Base-by-base conservation (phyloP, 2,113 vertebrate species). In the Penelope pileata region DNA sequence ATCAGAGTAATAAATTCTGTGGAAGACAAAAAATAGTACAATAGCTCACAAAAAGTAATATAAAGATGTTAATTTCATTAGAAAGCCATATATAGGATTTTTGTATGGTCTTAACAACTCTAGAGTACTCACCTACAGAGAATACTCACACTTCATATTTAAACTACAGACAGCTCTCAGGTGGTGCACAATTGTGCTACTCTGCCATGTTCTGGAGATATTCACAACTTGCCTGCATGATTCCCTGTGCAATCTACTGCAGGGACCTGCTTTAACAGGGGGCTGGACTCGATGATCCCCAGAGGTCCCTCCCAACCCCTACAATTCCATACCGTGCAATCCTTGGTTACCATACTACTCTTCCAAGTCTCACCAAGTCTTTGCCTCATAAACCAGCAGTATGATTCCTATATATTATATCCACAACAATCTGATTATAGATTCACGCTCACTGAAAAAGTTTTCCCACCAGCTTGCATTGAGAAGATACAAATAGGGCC, bases 121-220 rank as follows among this genome's bases (percentile, higher is more conserved):
- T 11, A 21, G 5, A 2, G 50, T 62, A 42, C 38, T 91, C 45
- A 18, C 40, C 38, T 36, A 7, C 8, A 2, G 58, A 81, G 42
- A 91, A 50, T 18, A 32, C 18, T 14, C 54, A 88, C 6, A 19
- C 7, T 60, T 45, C 5, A 3, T 9, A 32, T 2, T 13, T 26
- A 30, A 84, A 30, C 38, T 48, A 7, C 18, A 36, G 62, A 17
- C 26, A 60, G 13, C 29, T 58, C 62, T n/a, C 11, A 10, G 38
- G 27, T 38, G 17, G 27, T 32, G 34, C 63, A 47, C 0, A 0
- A 66, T 2, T 75, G 29, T 10, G 2, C 43, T 75, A 12, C n/a
- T 32, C 16, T 53, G 15, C 27, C 30, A 54, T 30, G 30, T 30
- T 54, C 27, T 54, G 27, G 53, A 54, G 53, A 54, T 54, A 54